Percentiles rank a stretch among this genome's conserved stretches.
phyloP scores from a whole-genome alignment of 2,888 invertebrate genomes.

The Cistogaster globosa region DNA sequence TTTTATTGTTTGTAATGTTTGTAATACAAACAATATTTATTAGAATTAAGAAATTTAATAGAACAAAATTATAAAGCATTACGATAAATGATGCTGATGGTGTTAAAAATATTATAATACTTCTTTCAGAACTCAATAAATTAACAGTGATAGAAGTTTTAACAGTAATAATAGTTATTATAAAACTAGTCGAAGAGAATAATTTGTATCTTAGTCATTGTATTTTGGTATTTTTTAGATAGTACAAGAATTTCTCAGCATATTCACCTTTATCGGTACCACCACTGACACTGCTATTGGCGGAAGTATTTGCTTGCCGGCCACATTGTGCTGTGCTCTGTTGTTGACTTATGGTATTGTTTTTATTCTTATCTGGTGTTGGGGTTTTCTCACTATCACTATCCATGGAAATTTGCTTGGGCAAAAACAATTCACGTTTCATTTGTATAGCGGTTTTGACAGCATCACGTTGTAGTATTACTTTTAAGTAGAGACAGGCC shows the following conservation, averaged over 20 bases:
- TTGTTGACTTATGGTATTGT: constrained; percentile 46
- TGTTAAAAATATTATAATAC: constrained; percentile 32
- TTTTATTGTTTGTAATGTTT: constrained; percentile 59
- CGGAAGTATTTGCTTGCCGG: not conserved
- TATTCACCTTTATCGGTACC: constrained; percentile 77
- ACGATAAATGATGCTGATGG: constrained; percentile 3
- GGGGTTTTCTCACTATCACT: constrained; percentile 66
- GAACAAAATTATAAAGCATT: constrained; percentile 47
- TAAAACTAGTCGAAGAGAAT: constrained; percentile 21
- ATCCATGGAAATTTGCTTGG: constrained; percentile 64
- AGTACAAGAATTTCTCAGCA: constrained; percentile 74
- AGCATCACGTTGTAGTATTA: constrained; percentile 73
- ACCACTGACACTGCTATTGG: constrained; percentile 18
- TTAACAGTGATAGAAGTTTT: constrained; percentile 30
- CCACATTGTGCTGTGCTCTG: constrained; percentile 38
- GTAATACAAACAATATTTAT: constrained; percentile 66
- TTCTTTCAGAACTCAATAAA: constrained; percentile 13
- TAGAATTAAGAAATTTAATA: constrained; percentile 58
- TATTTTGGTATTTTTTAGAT: constrained; percentile 72
- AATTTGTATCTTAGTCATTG: constrained; percentile 77
- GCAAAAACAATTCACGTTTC: constrained; percentile 54
- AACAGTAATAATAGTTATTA: constrained; percentile 64
- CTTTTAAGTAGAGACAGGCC: constrained; percentile 79
- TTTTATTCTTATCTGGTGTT: constrained; percentile 59
- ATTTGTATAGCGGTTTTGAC: constrained; percentile 29